Evolutionary conservation across 1,140 invertebrate genomes (phyloP).

Genomic region (Ceratina japonica): DNA sequence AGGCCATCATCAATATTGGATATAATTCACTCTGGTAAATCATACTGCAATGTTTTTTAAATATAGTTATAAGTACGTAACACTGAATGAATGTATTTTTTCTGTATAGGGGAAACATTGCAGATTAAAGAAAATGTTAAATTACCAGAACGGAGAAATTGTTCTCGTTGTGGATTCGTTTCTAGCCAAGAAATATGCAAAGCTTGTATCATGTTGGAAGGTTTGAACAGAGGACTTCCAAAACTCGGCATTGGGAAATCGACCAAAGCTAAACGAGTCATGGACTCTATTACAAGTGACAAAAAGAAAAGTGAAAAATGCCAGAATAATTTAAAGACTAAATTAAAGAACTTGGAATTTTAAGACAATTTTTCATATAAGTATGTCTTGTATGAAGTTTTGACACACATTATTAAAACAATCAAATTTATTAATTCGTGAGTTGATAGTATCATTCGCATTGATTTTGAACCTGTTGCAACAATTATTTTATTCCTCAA

Average conservation of each 20-base stretch:
- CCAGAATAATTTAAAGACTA: conserved; percentile 5
- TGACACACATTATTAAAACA: conserved; percentile 40
- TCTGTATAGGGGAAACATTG: conserved; percentile 89
- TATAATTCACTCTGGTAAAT: conserved; percentile 95
- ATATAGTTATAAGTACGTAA: conserved; percentile 5
- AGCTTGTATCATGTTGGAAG: conserved; percentile 97
- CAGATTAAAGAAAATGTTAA: conserved; percentile 89
- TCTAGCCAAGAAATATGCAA: conserved; percentile 98
- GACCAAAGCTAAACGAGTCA: conserved; percentile 85
- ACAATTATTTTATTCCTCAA: conserved; percentile 17
- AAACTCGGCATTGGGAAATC: conserved; percentile 92
- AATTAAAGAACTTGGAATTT: conserved; percentile 53
- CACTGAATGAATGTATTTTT: conserved; percentile 50
- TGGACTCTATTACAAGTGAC: conserved; percentile 37
- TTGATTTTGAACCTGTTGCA: not conserved
- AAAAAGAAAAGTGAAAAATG: conserved; percentile 10
- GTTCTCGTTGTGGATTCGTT: conserved; percentile 94
- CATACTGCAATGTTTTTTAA: not conserved
- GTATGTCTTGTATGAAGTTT: conserved; percentile 1
- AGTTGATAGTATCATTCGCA: not conserved
- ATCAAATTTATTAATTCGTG: not conserved
- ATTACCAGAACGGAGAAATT: conserved; percentile 90
- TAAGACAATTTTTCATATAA: conserved; percentile 34
- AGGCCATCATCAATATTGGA: conserved; percentile 97
- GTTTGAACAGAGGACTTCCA: conserved; percentile 95